Conservation (phyloP, 2,888 invertebrate species). For the Stenichneumon culpator region DNA sequence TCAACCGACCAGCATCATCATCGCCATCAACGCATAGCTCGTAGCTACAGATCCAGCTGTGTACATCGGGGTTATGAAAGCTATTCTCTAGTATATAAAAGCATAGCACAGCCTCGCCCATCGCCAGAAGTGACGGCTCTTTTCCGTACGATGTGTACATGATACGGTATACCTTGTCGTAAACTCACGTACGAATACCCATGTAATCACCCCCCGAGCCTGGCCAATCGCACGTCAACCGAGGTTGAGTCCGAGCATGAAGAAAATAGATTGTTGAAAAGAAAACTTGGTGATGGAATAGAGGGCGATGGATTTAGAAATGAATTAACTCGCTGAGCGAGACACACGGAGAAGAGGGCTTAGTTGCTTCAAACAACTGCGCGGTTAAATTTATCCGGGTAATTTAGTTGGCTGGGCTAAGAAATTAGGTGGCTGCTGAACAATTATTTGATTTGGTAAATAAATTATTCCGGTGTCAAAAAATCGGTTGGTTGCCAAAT, state of each 20-base stretch:
- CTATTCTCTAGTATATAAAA: conserved; percentile 44
- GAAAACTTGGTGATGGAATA: neutral
- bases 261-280: neutral
- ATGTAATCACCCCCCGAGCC: neutral
- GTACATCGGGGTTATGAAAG: conserved; percentile 34
- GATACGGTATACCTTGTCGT: conserved; percentile 15
- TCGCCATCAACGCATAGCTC: conserved; percentile 53
- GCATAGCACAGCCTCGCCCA: conserved; percentile 43
- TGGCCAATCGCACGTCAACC: conserved; percentile 48
- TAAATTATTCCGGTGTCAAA: neutral
- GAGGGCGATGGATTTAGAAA: conserved; percentile 7
- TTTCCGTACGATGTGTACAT: conserved; percentile 44
- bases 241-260: neutral
- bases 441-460: neutral
- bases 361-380: neutral
- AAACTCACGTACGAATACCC: conserved; percentile 3
- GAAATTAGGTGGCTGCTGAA: neutral
- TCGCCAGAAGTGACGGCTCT: conserved; percentile 61
- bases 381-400: neutral
- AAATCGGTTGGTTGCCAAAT: neutral
- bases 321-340: neutral
- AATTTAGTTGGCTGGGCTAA: neutral
- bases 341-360: neutral
- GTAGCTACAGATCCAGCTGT: conserved; percentile 19
- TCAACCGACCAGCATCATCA: conserved; percentile 55